Base-by-base conservation (phyloP, 53 echinoderm and acorn worm species). In the Paracentrotus lividus region DNA sequence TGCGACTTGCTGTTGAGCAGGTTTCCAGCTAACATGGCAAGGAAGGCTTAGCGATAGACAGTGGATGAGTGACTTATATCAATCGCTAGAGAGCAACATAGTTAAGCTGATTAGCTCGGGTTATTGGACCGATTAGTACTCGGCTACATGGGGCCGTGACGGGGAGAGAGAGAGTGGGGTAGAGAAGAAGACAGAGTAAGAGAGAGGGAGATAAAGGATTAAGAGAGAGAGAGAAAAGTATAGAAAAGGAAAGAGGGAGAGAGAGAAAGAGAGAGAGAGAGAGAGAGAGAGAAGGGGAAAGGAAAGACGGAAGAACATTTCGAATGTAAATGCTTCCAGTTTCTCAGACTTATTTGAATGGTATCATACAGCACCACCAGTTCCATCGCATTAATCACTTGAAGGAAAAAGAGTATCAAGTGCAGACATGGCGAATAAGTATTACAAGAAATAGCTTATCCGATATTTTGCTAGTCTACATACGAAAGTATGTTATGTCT, bases 91-190 rank as follows among this genome's bases (percentile, higher is more conserved):
- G 8, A 77, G 77, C 42, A 77, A 77, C 77, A 43, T 77, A 43
- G 77, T 77, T 77, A 42, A 77, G 77, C 77, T 77, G 77, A 43
- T 77, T 77, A 77, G 43, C 20, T 42, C 77, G 77, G 77, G 21
- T 77, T 77, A 77, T 77, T 77, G 77, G 43, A 77, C 77, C 77
- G 77, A 77, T 77, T 77, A 77, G 42, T 77, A 77, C 43, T 77
- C 14, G 42, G 77, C 77, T 77, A 24, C 43, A 9, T 23, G 72
- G 72, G 14, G 34, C 9, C 33, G 9, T 72, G 34, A n/a, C 8
- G 21, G 84, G n/a, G 78, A 47, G 20, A 84, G 47, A 31, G 54
- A 31, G 85, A 85, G 53, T 14, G 52, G 52, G 49, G 4, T 13
- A 44, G 85, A 53, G 85, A 27, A 31, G 85, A 53, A 85, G 16